Conservation (phyloP, 37 sponge, comb jelly and placozoan species). For the Crambe crambe region DNA sequence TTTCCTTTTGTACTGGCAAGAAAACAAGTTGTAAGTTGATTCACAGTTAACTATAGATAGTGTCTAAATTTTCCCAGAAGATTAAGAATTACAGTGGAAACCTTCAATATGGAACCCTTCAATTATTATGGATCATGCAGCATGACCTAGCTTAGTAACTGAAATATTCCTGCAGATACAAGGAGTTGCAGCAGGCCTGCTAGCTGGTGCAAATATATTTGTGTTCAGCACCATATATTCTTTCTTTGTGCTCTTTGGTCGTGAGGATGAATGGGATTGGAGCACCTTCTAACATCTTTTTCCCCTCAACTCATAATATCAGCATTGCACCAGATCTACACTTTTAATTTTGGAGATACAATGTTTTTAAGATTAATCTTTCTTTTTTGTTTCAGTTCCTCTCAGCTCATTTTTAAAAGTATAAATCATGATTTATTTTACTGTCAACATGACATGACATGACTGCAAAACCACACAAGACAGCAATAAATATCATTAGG, state of each 20-base stretch:
- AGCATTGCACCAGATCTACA: too few species aligned
- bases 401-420: too few species aligned
- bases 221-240: slow-evolving; percentile 76
- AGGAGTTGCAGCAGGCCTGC: slow-evolving; percentile 29
- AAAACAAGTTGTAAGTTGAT: slow-evolving; percentile 43
- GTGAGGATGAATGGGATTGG: slow-evolving; percentile 52
- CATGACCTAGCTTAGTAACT: too few species aligned
- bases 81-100: too few species aligned
- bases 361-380: not conserved
- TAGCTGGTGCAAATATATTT: slow-evolving; percentile 63
- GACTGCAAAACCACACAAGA: too few species aligned
- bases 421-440: too few species aligned
- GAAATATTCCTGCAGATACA: slow-evolving; percentile 45
- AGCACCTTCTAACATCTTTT: not conserved
- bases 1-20: slow-evolving; percentile 69
- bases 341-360: not conserved
- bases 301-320: not conserved
- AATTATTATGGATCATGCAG: too few species aligned
- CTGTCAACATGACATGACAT: too few species aligned
- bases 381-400: not conserved
- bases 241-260: slow-evolving; percentile 62
- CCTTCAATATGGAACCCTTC: too few species aligned
- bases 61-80: slow-evolving; percentile 7
- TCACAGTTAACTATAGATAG: not conserved
- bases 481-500: too few species aligned